Conservation (phyloP, 2,113 vertebrate species). For the Brachionichthys hirsutus region DNA sequence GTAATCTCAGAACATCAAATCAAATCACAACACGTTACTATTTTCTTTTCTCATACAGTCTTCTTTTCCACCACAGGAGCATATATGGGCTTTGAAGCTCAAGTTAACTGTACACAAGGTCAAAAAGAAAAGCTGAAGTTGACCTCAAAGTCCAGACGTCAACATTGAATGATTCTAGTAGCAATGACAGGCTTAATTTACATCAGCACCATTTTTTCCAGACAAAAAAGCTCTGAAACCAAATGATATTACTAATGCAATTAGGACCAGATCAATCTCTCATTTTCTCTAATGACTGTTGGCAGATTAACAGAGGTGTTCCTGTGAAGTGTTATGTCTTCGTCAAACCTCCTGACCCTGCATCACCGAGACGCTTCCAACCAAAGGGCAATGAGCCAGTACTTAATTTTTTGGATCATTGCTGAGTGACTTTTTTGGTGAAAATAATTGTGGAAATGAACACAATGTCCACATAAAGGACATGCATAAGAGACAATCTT, state of each 20-base stretch:
- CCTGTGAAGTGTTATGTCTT: slow-evolving; percentile 21
- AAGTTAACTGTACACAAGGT: slow-evolving; percentile 32
- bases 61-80: background rate
- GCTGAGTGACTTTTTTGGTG: slow-evolving; percentile 32
- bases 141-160: slow-evolving; percentile 40
- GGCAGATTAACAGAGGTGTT: slow-evolving; percentile 32
- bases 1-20: background rate
- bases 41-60: background rate
- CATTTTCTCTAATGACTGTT: slow-evolving; percentile 48
- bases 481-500: slow-evolving; percentile 25
- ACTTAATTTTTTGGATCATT: slow-evolving; percentile 56
- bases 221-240: slow-evolving; percentile 46
- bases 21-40: no score
- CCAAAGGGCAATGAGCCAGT: slow-evolving; percentile 51
- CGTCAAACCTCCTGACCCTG: slow-evolving; percentile 40
- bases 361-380: slow-evolving; percentile 28
- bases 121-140: slow-evolving; percentile 19
- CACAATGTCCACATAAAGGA: slow-evolving; percentile 28
- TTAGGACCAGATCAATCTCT: slow-evolving; percentile 49
- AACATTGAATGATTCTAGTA: slow-evolving; percentile 34
- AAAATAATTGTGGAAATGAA: slow-evolving; percentile 17
- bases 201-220: slow-evolving; percentile 36
- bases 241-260: slow-evolving; percentile 46
- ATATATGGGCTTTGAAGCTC: background rate
- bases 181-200: slow-evolving; percentile 52